Conservation (phyloP, 2,113 vertebrate species). For the Orycteropus afer region DNA sequence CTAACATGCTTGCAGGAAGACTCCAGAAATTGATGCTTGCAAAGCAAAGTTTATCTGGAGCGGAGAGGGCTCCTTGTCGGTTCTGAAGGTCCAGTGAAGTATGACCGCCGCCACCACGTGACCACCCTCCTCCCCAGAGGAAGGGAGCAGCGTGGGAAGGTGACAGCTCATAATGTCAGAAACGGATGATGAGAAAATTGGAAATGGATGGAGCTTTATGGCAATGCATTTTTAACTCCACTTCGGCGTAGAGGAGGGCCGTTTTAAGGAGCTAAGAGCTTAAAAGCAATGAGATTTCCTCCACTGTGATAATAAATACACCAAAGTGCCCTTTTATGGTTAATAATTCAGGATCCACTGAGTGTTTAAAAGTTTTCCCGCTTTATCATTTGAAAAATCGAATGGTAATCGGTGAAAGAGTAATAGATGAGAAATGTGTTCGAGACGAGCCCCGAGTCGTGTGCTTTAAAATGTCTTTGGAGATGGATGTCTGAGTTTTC, state of each 20-base stretch:
- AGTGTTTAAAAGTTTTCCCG: slow-evolving; percentile 82
- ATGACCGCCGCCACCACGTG: not conserved
- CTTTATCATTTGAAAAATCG: slow-evolving; percentile 83
- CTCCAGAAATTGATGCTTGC: not conserved
- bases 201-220: slow-evolving; percentile 63
- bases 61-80: not conserved
- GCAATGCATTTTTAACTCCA: slow-evolving; percentile 75
- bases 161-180: slow-evolving; percentile 50
- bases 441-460: not conserved
- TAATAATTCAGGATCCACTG: slow-evolving; percentile 86
- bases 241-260: slow-evolving; percentile 55
- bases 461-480: not conserved
- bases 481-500: not conserved
- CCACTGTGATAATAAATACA: slow-evolving; percentile 83
- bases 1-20: not conserved
- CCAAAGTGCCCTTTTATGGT: slow-evolving; percentile 85
- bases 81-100: not conserved
- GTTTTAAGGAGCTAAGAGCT: slow-evolving; percentile 82
- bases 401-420: slow-evolving; percentile 81
- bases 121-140: not conserved
- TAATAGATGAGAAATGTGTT: slow-evolving; percentile 65
- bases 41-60: not conserved
- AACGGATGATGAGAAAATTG: slow-evolving; percentile 42
- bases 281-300: slow-evolving; percentile 82
- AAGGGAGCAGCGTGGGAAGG: slow-evolving; percentile 19